These are phyloP conservation scores for Staurois parvus DNA, from an alignment of 2,797 vertebrate genomes.

Conservation along the genomic window DNA sequence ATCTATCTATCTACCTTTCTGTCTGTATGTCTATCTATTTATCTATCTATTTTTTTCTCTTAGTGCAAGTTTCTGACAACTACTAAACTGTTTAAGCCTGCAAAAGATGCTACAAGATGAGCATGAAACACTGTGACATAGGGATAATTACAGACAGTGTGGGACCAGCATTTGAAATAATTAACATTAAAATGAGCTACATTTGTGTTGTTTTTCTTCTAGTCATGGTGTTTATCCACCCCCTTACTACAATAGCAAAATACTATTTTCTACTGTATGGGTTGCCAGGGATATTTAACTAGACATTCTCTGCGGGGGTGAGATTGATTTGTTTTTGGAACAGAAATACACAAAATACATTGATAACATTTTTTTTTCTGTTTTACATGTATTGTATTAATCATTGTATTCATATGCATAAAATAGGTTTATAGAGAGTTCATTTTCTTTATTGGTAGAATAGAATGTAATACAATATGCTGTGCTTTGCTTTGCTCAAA, in stretches of 20 bases:
- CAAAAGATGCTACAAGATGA: neutral
- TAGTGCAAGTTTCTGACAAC: too few species aligned
- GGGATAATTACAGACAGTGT: neutral
- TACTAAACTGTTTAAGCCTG: too few species aligned
- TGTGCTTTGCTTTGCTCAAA: too few species aligned
- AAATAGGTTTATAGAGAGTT: neutral
- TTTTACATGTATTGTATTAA: neutral
- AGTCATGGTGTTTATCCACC: slow-evolving; percentile 25
- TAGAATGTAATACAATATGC: neutral
- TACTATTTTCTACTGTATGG: slow-evolving; percentile 14
- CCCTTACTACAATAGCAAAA: slow-evolving; percentile 18
- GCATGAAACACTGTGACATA: neutral
- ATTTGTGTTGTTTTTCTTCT: slow-evolving; percentile 3
- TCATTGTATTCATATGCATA: neutral
- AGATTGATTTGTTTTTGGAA: slow-evolving; percentile 15
- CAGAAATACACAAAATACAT: slow-evolving; percentile 7
- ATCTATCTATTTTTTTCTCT: neutral
- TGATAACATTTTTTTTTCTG: neutral
- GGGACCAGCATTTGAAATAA: slow-evolving; percentile 1
- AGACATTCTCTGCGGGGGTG: slow-evolving; percentile 11
- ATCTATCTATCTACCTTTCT: neutral
- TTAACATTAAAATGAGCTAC: slow-evolving; percentile 9
- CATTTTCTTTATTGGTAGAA: neutral
- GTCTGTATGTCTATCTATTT: neutral
- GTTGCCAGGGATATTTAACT: slow-evolving; percentile 9